Percentiles rank a stretch among this genome's conserved stretches.
Conservation (phyloP, 1,140 invertebrate genomes). For the Heliconius eleuchia region DNA sequence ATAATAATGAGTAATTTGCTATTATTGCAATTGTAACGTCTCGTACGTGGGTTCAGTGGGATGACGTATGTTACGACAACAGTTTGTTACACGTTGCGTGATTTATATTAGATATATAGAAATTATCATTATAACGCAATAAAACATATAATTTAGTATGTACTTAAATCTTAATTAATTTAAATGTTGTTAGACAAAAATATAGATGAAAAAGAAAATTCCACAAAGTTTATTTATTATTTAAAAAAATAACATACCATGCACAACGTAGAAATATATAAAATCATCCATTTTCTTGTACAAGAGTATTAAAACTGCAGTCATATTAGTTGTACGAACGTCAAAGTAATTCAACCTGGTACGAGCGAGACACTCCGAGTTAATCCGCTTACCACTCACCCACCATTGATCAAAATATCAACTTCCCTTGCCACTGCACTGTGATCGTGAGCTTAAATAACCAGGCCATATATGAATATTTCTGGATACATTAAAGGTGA, state of each 20-base stretch:
- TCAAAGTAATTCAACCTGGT: constrained; percentile 1
- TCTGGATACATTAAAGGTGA: neutral
- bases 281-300: neutral
- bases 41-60: constrained; percentile 40
- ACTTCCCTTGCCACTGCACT: constrained; percentile 26
- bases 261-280: neutral
- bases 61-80: constrained; percentile 30
- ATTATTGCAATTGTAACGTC: constrained; percentile 59
- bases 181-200: too few species aligned
- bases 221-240: too few species aligned
- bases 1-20: constrained; percentile 71
- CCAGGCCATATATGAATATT: neutral
- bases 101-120: neutral
- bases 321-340: constrained; percentile 5
- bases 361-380: constrained; percentile 19
- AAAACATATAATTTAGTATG: neutral
- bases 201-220: too few species aligned
- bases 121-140: neutral
- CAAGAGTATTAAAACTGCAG: constrained; percentile 1
- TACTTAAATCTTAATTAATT: too few species aligned
- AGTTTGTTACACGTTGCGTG: constrained; percentile 29
- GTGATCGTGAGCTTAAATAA: neutral
- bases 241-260: too few species aligned
- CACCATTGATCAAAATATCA: constrained; percentile 44
- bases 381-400: constrained; percentile 45